phyloP scores from a whole-genome alignment of 2,888 invertebrate genomes.

The Arrhopalites spinosus region DNA sequence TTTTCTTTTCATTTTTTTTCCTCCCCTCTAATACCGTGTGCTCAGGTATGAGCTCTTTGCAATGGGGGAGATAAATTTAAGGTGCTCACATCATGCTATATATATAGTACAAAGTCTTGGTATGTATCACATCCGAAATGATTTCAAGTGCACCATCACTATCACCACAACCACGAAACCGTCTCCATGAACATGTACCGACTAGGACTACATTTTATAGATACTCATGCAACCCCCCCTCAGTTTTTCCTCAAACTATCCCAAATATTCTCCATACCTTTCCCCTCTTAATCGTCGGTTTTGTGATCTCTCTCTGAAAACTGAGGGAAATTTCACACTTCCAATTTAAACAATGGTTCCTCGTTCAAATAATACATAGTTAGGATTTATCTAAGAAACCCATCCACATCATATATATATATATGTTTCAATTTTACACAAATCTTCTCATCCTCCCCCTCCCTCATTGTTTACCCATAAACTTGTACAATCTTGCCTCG shows the following conservation, averaged over 20 bases:
- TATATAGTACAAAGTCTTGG: neutral
- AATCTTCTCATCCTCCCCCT: neutral
- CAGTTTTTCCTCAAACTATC: slow-evolving; percentile 19
- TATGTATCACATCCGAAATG: neutral
- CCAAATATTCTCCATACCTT: slow-evolving; percentile 19
- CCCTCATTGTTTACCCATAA: neutral
- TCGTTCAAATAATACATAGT: slow-evolving; percentile 24
- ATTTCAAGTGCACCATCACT: neutral
- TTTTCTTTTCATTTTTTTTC: slow-evolving; percentile 32
- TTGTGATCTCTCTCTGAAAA: slow-evolving; percentile 8
- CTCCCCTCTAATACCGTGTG: slow-evolving; percentile 11
- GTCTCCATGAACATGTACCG: slow-evolving; percentile 5
- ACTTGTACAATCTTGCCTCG: too few relatives aligned
- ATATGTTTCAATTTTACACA: slow-evolving; percentile 5
- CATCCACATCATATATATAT: neutral
- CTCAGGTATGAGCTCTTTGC: neutral
- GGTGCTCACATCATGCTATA: slow-evolving; percentile 8
- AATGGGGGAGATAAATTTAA: neutral
- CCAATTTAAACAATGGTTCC: slow-evolving; percentile 32
- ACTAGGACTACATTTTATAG: neutral
- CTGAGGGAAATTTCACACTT: slow-evolving; percentile 33
- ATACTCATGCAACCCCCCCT: neutral
- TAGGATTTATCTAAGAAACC: neutral
- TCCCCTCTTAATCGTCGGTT: neutral
- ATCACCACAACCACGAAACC: neutral